A percentile compares a stretch with the other conserved stretches of the same genome.
Evolutionary conservation across 1,140 invertebrate species (phyloP).

Genomic region (Dolichoris vasculosae): DNA sequence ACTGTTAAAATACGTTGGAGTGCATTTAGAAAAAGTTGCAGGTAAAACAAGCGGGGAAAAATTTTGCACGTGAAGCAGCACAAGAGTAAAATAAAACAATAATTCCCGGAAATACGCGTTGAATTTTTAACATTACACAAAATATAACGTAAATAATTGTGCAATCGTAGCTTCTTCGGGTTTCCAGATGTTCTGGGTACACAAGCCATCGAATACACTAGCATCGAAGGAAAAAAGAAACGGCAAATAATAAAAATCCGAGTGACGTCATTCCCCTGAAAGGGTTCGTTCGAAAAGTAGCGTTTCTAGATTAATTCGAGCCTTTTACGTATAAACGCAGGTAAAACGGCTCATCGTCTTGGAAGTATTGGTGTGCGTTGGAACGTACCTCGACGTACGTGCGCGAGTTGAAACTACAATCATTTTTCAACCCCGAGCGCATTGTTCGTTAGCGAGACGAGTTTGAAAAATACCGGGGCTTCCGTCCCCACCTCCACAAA

Average conservation of each 20-base stretch:
- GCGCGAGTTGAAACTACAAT: not conserved
- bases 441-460: conserved; percentile 6
- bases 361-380: not conserved
- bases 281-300: not conserved
- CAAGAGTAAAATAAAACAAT: too few species aligned
- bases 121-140: too few species aligned
- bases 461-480: conserved; percentile 22
- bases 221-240: too few species aligned
- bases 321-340: too few species aligned
- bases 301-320: not conserved
- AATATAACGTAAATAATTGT: too few species aligned
- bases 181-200: not conserved
- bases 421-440: conserved; percentile 40
- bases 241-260: too few species aligned
- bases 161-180: too few species aligned
- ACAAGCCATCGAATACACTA: not conserved
- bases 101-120: too few species aligned
- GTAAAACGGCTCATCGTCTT: not conserved
- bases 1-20: too few species aligned
- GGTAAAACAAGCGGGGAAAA: too few species aligned
- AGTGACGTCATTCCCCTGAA: not conserved
- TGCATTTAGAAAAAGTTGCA: too few species aligned
- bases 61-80: too few species aligned
- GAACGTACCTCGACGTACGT: not conserved
- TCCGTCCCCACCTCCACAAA: not conserved